Evolutionary conservation across 2,888 invertebrate genomes (phyloP), one percentile per base, ranked within the genome.

Genomic region (Philaethria dido): DNA sequence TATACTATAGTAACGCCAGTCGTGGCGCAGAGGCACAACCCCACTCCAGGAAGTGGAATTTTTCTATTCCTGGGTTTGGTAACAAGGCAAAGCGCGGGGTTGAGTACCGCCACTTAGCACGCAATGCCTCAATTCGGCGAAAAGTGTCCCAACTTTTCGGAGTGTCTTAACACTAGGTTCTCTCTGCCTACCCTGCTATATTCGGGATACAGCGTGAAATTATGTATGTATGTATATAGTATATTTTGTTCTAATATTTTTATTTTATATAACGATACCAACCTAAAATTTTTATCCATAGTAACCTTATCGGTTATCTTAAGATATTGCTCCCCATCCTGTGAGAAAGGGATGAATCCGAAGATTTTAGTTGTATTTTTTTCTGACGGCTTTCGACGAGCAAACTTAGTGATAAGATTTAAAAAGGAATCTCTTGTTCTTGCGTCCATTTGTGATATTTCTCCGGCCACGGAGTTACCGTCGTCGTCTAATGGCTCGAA

Each of bases 401-500:
- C 95, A 76, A 97, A 97, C 76, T 95, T 94, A 0, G 94, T 88
- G 13, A 97, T 93, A 77, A 96, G 92, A 14, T 93, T 91, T 0
- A 96, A 95, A 69, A 95, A 95, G 72, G 93, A 89, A 6, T 94
- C 91, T n/a, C 95, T 93, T 4, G 96, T 95, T 73, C 93, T 87
- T 9, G 93, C 84, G 76, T 96, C 96, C 6, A 94, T 93, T 16
- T 89, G 82, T 5, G 87, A 92, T 22, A 84, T 84, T 1, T 75
- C 73, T 0, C 83, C 87, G 1, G 81, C 85, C 22, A 95, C 69
- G 0, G 94, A 88, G 18, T 92, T 93, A 0, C 95, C 95, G 55
- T 94, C 92, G 0, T 94, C 80, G 70, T 95, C 94, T 48, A 94
- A 87, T 0, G 94, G 93, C 78, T 96, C 95, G 77, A 96, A 96